Evolutionary conservation across 2,797 vertebrate species (phyloP).

Genomic region (Sciurus vulgaris): DNA sequence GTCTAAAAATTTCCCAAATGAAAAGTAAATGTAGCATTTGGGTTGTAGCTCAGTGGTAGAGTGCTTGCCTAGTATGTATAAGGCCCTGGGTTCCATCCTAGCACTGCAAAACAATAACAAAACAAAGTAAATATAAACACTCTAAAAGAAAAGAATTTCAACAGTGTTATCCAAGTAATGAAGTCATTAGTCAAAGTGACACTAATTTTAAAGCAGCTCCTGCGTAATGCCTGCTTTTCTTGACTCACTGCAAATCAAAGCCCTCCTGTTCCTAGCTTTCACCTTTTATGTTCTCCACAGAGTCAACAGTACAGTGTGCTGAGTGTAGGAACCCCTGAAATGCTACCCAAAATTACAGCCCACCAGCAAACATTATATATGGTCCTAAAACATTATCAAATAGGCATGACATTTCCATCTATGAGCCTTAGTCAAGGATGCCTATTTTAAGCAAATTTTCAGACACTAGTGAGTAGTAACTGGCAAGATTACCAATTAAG

Average conservation of each 20-base stretch:
- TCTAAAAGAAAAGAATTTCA: background rate
- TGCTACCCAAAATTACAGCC: background rate
- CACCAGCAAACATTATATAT: background rate
- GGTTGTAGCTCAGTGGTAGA: background rate
- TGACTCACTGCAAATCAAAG: background rate
- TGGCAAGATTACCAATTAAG: slow-evolving; percentile 10
- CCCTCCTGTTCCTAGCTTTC: background rate
- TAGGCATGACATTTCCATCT: background rate
- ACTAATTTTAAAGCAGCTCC: background rate
- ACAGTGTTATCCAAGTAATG: slow-evolving; percentile 11
- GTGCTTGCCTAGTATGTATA: too few species aligned
- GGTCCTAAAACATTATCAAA: slow-evolving; percentile 5
- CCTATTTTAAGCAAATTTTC: background rate
- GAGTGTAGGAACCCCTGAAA: background rate
- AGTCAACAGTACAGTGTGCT: background rate
- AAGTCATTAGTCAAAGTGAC: background rate
- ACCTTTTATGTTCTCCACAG: background rate
- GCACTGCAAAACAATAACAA: background rate
- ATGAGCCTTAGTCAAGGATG: background rate
- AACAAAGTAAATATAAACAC: too few species aligned
- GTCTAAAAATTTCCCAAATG: slow-evolving; percentile 42
- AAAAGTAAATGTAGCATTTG: background rate
- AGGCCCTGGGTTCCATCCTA: background rate
- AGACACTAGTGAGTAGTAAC: background rate
- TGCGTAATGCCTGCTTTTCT: background rate